Conservation (phyloP, 2,888 invertebrate genomes). For the Geophilus truncorum region DNA sequence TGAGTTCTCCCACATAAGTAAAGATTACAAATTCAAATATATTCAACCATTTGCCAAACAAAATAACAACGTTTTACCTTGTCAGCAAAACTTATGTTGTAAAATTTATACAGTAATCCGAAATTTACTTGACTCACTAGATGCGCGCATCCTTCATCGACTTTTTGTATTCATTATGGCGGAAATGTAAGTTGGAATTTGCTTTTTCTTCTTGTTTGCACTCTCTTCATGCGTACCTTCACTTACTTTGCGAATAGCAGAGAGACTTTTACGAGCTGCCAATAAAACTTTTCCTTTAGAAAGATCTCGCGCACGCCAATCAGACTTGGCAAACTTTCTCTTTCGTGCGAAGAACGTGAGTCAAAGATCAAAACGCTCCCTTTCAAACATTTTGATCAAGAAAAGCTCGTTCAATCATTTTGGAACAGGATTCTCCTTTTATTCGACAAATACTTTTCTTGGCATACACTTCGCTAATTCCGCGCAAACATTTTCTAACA, state of each 20-base stretch:
- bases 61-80: no score
- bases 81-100: no score
- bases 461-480: not conserved
- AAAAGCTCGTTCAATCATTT: constrained; percentile 2
- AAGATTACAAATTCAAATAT: no score
- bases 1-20: no score
- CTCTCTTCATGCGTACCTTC: not conserved
- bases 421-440: not conserved
- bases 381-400: constrained; percentile 10
- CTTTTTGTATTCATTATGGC: not conserved
- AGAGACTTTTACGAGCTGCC: constrained; percentile 9
- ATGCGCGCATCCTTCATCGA: not conserved
- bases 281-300: constrained; percentile 10
- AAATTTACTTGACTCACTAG: not conserved
- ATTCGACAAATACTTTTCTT: not conserved
- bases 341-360: constrained; percentile 5
- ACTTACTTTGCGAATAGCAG: not conserved
- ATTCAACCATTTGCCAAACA: no score
- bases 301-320: constrained; percentile 10
- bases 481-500: not conserved
- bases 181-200: not conserved
- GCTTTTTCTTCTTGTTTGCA: not conserved
- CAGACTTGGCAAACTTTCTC: constrained; percentile 10
- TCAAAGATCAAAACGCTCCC: constrained; percentile 10
- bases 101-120: not conserved